phyloP scores from a whole-genome alignment of 92 coral and sea anemone genomes.

The Phenganax stokvisi region DNA sequence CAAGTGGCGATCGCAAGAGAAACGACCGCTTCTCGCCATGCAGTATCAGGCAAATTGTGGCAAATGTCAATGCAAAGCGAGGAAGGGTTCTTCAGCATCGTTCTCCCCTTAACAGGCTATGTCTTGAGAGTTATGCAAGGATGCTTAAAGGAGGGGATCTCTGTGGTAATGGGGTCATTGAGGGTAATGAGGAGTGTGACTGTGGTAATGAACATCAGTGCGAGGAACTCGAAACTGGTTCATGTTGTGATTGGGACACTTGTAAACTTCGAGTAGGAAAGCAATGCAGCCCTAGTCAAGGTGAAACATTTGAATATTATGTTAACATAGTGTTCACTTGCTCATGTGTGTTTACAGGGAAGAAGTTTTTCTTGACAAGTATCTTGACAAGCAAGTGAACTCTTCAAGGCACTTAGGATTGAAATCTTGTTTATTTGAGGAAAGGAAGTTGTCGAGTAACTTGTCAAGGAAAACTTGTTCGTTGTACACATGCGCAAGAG shows the following conservation, averaged over 20 bases:
- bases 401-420: too few relatives aligned
- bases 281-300: conserved; percentile 82
- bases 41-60: conserved; percentile 61
- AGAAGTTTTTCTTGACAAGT: background rate
- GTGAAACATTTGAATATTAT: conserved; percentile 31
- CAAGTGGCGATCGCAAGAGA: conserved; percentile 71
- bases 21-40: conserved; percentile 78
- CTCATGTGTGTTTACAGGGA: background rate
- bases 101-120: background rate
- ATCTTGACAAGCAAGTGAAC: too few relatives aligned
- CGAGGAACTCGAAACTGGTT: conserved; percentile 27
- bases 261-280: conserved; percentile 46
- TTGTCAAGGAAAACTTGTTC: too few relatives aligned
- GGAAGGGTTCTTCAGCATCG: background rate
- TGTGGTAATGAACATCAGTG: conserved; percentile 67
- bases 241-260: conserved; percentile 58
- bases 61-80: conserved; percentile 64
- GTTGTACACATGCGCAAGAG: too few relatives aligned
- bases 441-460: too few relatives aligned
- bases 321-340: background rate
- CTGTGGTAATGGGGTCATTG: conserved; percentile 84
- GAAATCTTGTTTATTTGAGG: too few relatives aligned
- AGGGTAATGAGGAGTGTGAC: conserved; percentile 71
- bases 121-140: background rate
- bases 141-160: conserved; percentile 42